phyloP scores from a whole-genome alignment of 2,797 vertebrate genomes.

The Aeoliscus strigatus region DNA sequence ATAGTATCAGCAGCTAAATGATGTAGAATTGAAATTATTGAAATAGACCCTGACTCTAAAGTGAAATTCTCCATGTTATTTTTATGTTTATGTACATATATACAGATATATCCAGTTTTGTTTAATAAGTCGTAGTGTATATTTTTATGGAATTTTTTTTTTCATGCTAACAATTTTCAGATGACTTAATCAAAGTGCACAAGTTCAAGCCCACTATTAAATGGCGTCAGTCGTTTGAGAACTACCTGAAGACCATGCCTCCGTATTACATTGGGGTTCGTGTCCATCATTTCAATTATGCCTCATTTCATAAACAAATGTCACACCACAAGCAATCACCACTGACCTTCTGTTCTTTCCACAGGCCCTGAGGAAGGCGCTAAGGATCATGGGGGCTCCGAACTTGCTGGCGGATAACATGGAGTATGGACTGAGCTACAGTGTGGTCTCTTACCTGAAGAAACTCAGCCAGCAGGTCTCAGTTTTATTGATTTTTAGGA shows the following conservation, averaged over 20 bases:
- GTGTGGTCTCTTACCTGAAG: constrained; percentile 98
- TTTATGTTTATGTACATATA: no score
- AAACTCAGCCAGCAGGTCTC: constrained; percentile 99
- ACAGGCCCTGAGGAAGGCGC: constrained; percentile 97
- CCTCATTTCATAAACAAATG: constrained; percentile 3
- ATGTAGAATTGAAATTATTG: no score
- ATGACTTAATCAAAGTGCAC: constrained; percentile 99
- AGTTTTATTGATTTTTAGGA: no score
- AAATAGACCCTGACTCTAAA: no score
- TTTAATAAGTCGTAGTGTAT: no score
- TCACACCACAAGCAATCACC: no score
- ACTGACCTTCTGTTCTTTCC: constrained; percentile 9
- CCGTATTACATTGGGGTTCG: constrained; percentile 96
- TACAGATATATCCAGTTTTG: no score
- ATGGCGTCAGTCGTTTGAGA: constrained; percentile 96
- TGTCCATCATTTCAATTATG: constrained; percentile 48
- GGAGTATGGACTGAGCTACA: constrained; percentile 98
- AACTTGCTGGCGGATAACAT: constrained; percentile 97
- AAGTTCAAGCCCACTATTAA: constrained; percentile 98
- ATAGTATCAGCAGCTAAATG: no score
- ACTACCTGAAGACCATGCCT: constrained; percentile 98
- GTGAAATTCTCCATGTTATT: no score
- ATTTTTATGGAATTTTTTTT: no score
- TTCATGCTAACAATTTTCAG: constrained; percentile 72
- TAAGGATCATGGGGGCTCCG: constrained; percentile 99